Conservation (phyloP, 2,797 vertebrate genomes). For the Periophthalmus magnuspinnatus region DNA sequence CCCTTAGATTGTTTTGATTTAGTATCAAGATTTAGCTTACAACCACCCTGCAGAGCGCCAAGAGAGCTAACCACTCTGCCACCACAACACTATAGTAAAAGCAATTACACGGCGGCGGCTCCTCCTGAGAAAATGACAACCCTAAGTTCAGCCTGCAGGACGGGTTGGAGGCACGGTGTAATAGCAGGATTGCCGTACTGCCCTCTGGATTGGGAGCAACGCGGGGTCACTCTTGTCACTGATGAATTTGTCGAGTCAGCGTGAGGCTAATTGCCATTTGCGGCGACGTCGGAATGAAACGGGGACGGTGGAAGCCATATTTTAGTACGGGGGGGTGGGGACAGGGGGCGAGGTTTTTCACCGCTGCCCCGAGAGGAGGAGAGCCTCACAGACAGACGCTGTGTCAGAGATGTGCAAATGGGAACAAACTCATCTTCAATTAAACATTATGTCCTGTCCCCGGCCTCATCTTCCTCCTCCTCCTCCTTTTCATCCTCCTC, state of each 20-base stretch:
- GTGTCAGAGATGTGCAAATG: slow-evolving; percentile 44
- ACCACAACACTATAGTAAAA: background rate
- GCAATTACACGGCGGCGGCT: slow-evolving; percentile 32
- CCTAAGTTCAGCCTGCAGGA: slow-evolving; percentile 46
- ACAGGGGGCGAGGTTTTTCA: slow-evolving; percentile 7
- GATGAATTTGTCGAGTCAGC: slow-evolving; percentile 64
- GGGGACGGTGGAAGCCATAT: slow-evolving; percentile 49
- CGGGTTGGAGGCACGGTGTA: slow-evolving; percentile 32
- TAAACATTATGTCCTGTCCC: slow-evolving; percentile 39
- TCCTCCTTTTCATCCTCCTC: too few relatives aligned
- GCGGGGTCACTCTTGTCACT: slow-evolving; percentile 58
- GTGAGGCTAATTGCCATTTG: slow-evolving; percentile 64
- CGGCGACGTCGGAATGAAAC: slow-evolving; percentile 41
- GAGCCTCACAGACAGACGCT: slow-evolving; percentile 44
- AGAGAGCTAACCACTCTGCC: background rate
- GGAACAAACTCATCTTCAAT: slow-evolving; percentile 58
- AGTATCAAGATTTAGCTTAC: too few relatives aligned
- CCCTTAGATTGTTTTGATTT: background rate
- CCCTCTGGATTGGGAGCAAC: slow-evolving; percentile 57
- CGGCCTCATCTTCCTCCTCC: background rate
- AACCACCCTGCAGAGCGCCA: background rate
- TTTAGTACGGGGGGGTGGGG: slow-evolving; percentile 45
- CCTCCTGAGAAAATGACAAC: slow-evolving; percentile 31
- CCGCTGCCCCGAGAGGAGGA: slow-evolving; percentile 34
- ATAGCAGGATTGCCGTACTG: slow-evolving; percentile 20